Evolutionary conservation across 2,888 invertebrate genomes (phyloP).

Genomic region (Archips xylosteana): DNA sequence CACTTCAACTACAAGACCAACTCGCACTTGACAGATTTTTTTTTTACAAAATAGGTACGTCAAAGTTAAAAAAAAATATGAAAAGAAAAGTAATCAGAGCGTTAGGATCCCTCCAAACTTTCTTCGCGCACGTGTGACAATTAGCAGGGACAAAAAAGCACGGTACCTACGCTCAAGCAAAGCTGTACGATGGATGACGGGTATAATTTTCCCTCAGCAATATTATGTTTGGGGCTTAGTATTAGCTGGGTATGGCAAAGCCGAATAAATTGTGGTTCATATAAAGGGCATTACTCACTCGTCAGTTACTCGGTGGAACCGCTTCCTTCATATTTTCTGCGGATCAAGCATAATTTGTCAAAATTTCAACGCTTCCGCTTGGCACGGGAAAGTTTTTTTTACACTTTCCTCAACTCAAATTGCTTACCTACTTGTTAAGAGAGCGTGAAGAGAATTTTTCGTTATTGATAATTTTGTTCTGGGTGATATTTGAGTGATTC

Average conservation of each 20-base stretch:
- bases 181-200: slow-evolving; percentile 22
- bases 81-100: background rate
- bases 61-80: no score
- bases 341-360: slow-evolving; percentile 71
- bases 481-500: background rate
- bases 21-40: no score
- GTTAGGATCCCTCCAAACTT: background rate
- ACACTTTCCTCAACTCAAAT: background rate
- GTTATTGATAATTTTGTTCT: background rate
- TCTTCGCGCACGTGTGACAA: slow-evolving; percentile 3
- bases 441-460: background rate
- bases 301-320: slow-evolving; percentile 72
- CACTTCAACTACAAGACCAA: no score
- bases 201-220: slow-evolving; percentile 38
- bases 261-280: slow-evolving; percentile 67
- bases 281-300: slow-evolving; percentile 67
- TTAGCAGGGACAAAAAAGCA: slow-evolving; percentile 9
- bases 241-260: slow-evolving; percentile 60
- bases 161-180: slow-evolving; percentile 5
- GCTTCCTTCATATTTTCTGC: slow-evolving; percentile 72
- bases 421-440: background rate
- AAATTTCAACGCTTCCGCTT: slow-evolving; percentile 68
- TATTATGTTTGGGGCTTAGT: slow-evolving; percentile 54
- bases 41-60: no score
- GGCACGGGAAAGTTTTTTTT: slow-evolving; percentile 48